Conservation (phyloP, 1,140 invertebrate species). For the Neodiprion virginianus region DNA sequence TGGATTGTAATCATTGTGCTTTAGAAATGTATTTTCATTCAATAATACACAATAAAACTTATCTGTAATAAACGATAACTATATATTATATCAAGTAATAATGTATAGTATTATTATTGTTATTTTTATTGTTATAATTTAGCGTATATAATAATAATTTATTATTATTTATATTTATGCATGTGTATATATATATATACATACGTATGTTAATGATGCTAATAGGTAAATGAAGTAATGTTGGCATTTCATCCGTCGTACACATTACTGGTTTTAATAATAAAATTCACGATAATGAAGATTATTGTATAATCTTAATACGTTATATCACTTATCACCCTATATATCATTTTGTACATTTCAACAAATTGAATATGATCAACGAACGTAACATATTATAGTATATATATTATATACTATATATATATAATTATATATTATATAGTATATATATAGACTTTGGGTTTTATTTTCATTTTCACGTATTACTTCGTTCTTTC, state of each 20-base stretch:
- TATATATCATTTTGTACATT: constrained; percentile 15
- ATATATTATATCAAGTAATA: constrained; percentile 3
- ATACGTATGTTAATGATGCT: neutral
- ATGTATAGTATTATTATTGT: neutral
- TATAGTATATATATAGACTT: neutral
- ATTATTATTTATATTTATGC: neutral
- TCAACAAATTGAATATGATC: constrained; percentile 11
- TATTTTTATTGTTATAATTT: neutral
- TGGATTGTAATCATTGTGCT: constrained; percentile 14
- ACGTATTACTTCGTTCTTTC: neutral
- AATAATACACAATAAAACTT: constrained; percentile 17
- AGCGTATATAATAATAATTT: neutral
- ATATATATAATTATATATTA: no score
- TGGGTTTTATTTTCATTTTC: neutral
- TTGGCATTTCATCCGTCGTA: constrained; percentile 2
- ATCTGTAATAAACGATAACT: constrained; percentile 15
- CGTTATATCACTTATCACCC: neutral
- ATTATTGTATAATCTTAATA: neutral
- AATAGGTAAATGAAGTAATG: constrained; percentile 6
- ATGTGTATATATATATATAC: neutral
- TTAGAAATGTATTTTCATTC: constrained; percentile 17
- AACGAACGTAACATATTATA: constrained; percentile 2
- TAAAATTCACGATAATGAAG: constrained; percentile 10
- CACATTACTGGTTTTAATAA: constrained; percentile 7
- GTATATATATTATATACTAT: neutral